A percentile compares a stretch with the other conserved stretches of the same genome.
phyloP scores from a whole-genome alignment of 53 echinoderm and acorn worm genomes.

The Holothuria leucospilota region DNA sequence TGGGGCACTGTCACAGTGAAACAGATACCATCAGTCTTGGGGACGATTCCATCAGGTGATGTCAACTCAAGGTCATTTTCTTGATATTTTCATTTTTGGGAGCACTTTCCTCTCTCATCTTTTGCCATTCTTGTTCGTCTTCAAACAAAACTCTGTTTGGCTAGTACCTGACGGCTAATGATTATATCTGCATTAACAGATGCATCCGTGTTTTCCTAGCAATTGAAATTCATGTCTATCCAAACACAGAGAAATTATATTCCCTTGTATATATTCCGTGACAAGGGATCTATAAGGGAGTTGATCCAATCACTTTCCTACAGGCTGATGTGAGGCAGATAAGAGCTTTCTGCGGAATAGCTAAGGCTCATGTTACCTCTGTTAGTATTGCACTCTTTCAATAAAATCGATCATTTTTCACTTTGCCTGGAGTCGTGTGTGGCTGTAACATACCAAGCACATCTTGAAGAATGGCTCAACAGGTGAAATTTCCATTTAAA shows the following conservation, averaged over 20 bases:
- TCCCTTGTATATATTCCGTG: conserved; percentile 9
- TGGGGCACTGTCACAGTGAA: too few relatives aligned
- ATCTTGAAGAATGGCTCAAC: too few relatives aligned
- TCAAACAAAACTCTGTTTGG: too few relatives aligned
- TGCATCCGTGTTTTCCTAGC: conserved; percentile 18
- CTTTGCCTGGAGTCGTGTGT: too few relatives aligned
- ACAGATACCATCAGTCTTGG: too few relatives aligned
- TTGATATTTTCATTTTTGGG: neutral
- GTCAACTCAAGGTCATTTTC: conserved; percentile 28
- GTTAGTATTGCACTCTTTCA: conserved; percentile 24
- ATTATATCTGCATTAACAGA: neutral
- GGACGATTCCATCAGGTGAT: neutral
- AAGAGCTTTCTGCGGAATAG: neutral
- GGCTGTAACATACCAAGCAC: too few relatives aligned
- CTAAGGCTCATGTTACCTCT: conserved; percentile 15
- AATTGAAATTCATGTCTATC: conserved; percentile 29
- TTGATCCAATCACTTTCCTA: conserved; percentile 22
- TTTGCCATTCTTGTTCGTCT: neutral
- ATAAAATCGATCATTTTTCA: conserved; percentile 13
- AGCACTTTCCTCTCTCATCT: neutral
- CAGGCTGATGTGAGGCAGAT: conserved; percentile 1
- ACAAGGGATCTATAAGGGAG: conserved; percentile 5
- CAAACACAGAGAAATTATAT: conserved; percentile 13
- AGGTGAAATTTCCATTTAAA: too few relatives aligned
- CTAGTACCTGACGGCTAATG: too few relatives aligned